Conservation (phyloP, 1,140 invertebrate genomes). For the Drosophila suzukii region DNA sequence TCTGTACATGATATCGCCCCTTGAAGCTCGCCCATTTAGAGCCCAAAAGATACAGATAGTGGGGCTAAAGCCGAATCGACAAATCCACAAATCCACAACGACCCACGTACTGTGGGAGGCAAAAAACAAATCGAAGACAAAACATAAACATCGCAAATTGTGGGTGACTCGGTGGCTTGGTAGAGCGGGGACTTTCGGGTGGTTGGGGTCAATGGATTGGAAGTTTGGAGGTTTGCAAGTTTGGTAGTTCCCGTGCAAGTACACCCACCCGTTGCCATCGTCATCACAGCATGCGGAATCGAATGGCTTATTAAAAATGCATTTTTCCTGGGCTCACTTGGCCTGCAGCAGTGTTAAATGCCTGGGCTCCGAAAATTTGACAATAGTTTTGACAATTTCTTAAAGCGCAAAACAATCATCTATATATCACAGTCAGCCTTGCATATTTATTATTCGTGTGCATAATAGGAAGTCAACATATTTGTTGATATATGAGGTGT, state of each 20-base stretch:
- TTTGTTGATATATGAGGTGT: slow-evolving; percentile 2
- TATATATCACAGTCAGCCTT: slow-evolving; percentile 1
- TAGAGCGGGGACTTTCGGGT: not conserved
- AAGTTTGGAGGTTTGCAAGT: not conserved
- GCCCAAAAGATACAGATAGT: slow-evolving; percentile 17
- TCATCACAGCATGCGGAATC: slow-evolving; percentile 55
- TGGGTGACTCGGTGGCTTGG: slow-evolving; percentile 11
- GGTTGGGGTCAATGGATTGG: not conserved
- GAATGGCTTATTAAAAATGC: slow-evolving; percentile 49
- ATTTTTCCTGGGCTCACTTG: slow-evolving; percentile 15
- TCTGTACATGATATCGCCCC: slow-evolving; percentile 57
- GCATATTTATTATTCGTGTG: slow-evolving; percentile 15
- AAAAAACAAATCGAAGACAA: slow-evolving; percentile 75
- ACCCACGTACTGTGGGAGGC: slow-evolving; percentile 65
- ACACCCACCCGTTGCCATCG: slow-evolving; percentile 48
- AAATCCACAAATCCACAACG: slow-evolving; percentile 47
- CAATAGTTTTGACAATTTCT: slow-evolving; percentile 34
- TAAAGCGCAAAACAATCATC: not conserved
- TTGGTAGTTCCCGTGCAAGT: slow-evolving; percentile 8
- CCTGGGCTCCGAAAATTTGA: slow-evolving; percentile 11
- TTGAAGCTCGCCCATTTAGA: slow-evolving; percentile 57
- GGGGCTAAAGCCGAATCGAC: slow-evolving; percentile 13
- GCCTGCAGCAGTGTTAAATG: slow-evolving; percentile 1
- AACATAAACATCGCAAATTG: slow-evolving; percentile 59
- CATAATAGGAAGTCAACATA: slow-evolving; percentile 4